Evolutionary conservation across 1,140 invertebrate species (phyloP), one percentile per base, ranked within the genome.

Genomic region (Pogonognathellus flavescens): DNA sequence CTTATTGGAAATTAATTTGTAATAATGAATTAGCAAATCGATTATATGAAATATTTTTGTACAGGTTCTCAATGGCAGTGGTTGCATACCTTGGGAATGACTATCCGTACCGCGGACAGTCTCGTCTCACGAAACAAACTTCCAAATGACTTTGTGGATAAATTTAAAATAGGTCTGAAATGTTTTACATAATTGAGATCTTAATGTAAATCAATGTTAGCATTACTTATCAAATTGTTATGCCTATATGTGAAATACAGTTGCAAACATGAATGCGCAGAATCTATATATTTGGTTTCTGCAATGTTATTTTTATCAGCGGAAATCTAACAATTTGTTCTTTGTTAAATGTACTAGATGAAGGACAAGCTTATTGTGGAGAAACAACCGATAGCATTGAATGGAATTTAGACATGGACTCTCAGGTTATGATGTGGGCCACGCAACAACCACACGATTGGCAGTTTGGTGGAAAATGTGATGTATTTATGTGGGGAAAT

Each of bases 381-480:
- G 85, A 84, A 9, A 55, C 60, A 7, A 55, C 83, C 11, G 91
- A 88, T 90, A 92, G 89, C 92, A 93, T 88, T 89, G 87, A 90
- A 14, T 94, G 93, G 93, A 92, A 91, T 84, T 88, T 93, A 16
- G 92, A 92, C 84, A 92, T 92, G 89, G 94, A 94, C 89, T 91
- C 91, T 80, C 92, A 94, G 88, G 92, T 94, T 16, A 93, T 94
- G 91, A 89, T 90, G 11, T 94, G 94, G 94, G 91, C 92, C 1
- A 93, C 91, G 9, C 92, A 93, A 84, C 90, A 91, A 14, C 93
- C 94, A 5, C 92, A 93, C 80, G 93, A 94, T 89, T 94, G 94
- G 94, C 93, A 94, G 90, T 92, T 94, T 50, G 93, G 93, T 14
- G 93, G 93, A 9, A 93, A 93, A 90, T 94, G 93, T 89, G 91